Conservation (phyloP, 2,888 invertebrate species). For the Brenthis daphne region DNA sequence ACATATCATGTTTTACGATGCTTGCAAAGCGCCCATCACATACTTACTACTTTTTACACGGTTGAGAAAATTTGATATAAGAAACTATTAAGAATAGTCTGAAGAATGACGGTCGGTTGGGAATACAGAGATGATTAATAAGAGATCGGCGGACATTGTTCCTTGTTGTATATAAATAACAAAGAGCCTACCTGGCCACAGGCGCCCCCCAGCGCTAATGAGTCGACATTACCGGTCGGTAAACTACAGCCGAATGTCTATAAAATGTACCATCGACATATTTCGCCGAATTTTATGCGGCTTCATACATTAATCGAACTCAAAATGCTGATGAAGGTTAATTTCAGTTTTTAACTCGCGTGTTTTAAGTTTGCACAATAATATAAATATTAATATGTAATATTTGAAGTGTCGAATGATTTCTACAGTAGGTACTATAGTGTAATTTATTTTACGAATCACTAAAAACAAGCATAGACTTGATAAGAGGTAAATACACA, state of each 20-base stretch:
- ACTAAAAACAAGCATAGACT: too few relatives aligned
- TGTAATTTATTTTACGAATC: too few relatives aligned
- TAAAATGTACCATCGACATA: slow-evolving; percentile 39
- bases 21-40: neutral
- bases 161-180: slow-evolving; percentile 65
- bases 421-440: neutral
- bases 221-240: slow-evolving; percentile 52
- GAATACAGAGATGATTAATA: slow-evolving; percentile 72
- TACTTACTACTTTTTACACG: slow-evolving; percentile 8
- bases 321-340: slow-evolving; percentile 7
- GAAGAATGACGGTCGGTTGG: slow-evolving; percentile 47
- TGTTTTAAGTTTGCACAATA: neutral
- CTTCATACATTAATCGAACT: slow-evolving; percentile 20
- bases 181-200: slow-evolving; percentile 55
- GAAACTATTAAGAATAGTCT: neutral
- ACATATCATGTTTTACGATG: slow-evolving; percentile 9
- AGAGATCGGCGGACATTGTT: slow-evolving; percentile 64
- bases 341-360: slow-evolving; percentile 12
- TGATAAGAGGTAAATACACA: too few relatives aligned
- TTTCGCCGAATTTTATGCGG: slow-evolving; percentile 34
- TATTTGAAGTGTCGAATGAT: neutral
- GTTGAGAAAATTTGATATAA: neutral
- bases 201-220: slow-evolving; percentile 69
- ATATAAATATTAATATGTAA: neutral
- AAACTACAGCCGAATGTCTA: slow-evolving; percentile 37